phyloP scores from a whole-genome alignment of 2,113 vertebrate genomes.

The Hydrolagus affinis region DNA sequence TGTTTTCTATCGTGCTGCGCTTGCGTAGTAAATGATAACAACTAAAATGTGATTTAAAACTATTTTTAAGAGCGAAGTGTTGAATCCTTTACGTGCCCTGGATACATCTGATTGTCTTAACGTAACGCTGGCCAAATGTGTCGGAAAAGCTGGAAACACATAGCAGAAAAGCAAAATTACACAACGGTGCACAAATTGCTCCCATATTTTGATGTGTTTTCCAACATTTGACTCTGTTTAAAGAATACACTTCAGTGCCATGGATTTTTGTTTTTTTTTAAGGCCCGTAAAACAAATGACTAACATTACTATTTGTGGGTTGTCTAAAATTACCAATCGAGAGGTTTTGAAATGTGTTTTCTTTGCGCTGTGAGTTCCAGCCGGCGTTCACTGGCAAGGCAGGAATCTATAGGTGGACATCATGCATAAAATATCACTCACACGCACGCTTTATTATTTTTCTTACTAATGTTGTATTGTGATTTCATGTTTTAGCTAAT shows the following conservation, averaged over 20 bases:
- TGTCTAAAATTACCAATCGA: background rate
- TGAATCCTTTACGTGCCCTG: too few relatives aligned
- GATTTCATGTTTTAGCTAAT: conserved; percentile 31
- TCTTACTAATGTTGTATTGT: conserved; percentile 24
- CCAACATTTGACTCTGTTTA: background rate
- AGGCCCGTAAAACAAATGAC: background rate
- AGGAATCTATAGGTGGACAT: conserved; percentile 3
- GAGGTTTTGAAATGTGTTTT: background rate
- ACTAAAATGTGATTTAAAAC: too few relatives aligned
- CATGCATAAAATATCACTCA: conserved; percentile 28
- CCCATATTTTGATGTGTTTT: background rate
- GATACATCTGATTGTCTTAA: too few relatives aligned
- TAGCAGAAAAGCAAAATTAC: background rate
- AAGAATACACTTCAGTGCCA: background rate
- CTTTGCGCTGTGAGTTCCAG: background rate
- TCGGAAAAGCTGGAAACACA: background rate
- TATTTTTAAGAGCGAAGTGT: too few relatives aligned
- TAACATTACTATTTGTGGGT: background rate
- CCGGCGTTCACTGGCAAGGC: background rate
- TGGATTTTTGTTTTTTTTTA: background rate
- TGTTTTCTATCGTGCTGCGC: too few relatives aligned
- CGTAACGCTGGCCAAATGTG: too few relatives aligned
- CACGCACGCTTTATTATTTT: conserved; percentile 24
- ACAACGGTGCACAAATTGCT: background rate
- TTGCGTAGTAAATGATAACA: too few relatives aligned